Evolutionary conservation across 1,140 invertebrate species (phyloP), one percentile per base, ranked within the genome.

Genomic region (Teleogryllus occipitalis): DNA sequence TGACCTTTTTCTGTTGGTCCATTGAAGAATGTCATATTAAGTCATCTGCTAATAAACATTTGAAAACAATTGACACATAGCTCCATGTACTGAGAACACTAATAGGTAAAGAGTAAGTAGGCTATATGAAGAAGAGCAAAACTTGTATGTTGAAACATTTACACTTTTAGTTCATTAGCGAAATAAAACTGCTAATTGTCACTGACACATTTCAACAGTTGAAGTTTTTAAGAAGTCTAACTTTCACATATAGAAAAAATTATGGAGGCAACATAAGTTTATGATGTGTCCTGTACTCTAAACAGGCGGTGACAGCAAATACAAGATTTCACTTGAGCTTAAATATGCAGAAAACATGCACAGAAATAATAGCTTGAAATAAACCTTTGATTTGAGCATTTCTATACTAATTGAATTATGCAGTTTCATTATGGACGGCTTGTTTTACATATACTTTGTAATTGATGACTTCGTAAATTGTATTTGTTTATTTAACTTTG

Each of bases 1-100:
- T 65, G 54, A 65, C 54, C 54, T 65, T 65, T 65, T 65, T 65
- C 54, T 65, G 54, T 65, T 65, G 54, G 54, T 65, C 54, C 54
- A 65, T 65, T 65, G 54, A 14, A 14, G 54, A 65, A 65, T 65
- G 54, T 65, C 54, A 14, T 65, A 65, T 14, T 65, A 65, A 65
- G 54, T 65, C 54, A 65, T 65, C 54, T 65, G 54, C 54, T 65
- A 65, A 65, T 14, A 65, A 65, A 65, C 54, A 65, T 65, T 65
- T 65, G 54, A 65, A 65, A 65, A 65, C 54, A 65, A 65, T 65
- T 65, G 54, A 65, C 54, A 65, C 54, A 65, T 18, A 18, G 54
- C 18, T 65, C 18, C 54, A 65, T 14, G 54, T 65, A 65, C 10
- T 65, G 18, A 65, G 10, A 65, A 65, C 18, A 65, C 54, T 65